Evolutionary conservation across 2,113 vertebrate species (phyloP), one percentile per base, ranked within the genome.

Genomic region (Gopherus flavomarginatus): DNA sequence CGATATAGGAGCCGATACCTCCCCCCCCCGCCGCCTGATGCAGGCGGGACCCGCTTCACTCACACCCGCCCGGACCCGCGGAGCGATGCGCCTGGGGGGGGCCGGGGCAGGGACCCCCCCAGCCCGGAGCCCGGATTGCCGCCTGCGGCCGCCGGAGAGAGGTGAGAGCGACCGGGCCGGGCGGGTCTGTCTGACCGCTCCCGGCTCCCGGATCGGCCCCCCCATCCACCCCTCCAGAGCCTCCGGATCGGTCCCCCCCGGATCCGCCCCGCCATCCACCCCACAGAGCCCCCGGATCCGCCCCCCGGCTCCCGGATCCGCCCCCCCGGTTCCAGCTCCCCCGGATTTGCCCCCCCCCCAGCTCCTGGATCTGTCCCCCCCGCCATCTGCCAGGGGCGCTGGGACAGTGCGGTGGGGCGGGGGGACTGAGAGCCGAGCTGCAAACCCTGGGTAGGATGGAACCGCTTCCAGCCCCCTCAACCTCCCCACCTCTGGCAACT

Each of bases 81-180:
- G 27, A 27, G 27, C 57, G 57, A 59, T 29, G 27, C 57, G 9
- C 56, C 11, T 96, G 96, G 96, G 96, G 92, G 92, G 95, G 96
- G 79, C 80, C 86, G 31, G 94, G 90, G 94, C 57, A 59, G 57
- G 90, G 93, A 94, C 92, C 83, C 96, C 96, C 96, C 95, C 81
- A 89, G 80, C 88, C 93, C 88, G 88, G 57, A 90, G 80, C 88
- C 93, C 88, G 87, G 27, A 59, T 59, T 27, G 93, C 69, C 53
- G 92, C 94, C 95, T 65, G 79, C 87, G 78, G 87, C 93, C 90
- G 94, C 96, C 94, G 92, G 47, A 3, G 92, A 90, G 87, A 97
- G 85, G 91, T 93, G 96, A 96, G 96, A 95, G 95, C 97, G 97
- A 93, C 95, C 57, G 52, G 89, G 83, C 90, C 82, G n/a, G 29